Evolutionary conservation across 1,140 invertebrate genomes (phyloP).

Genomic region (Phymastichus coffea): DNA sequence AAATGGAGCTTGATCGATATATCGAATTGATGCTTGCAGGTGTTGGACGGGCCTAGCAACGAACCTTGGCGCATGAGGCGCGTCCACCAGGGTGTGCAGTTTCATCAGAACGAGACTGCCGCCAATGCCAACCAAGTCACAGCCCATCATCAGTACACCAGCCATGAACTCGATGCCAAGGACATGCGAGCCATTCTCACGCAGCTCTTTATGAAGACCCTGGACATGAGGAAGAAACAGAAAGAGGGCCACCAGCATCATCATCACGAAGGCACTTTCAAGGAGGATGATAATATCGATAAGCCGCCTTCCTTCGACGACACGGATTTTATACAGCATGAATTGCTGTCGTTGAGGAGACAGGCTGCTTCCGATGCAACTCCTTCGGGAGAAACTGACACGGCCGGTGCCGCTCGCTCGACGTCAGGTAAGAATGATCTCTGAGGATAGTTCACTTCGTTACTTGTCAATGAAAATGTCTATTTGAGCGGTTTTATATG

Average conservation of each 20-base stretch:
- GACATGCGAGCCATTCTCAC: slow-evolving; percentile 49
- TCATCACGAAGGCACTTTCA: slow-evolving; percentile 44
- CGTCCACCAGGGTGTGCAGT: slow-evolving; percentile 48
- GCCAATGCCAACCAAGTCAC: slow-evolving; percentile 21
- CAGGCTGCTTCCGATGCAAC: no score
- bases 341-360: slow-evolving; percentile 20
- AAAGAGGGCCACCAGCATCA: slow-evolving; percentile 38
- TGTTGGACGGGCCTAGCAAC: slow-evolving; percentile 44
- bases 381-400: no score
- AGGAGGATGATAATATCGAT: slow-evolving; percentile 42
- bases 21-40: slow-evolving; percentile 34
- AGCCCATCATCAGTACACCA: slow-evolving; percentile 33
- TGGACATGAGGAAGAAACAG: slow-evolving; percentile 42
- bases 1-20: no score
- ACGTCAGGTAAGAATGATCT: no score
- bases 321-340: slow-evolving; percentile 7
- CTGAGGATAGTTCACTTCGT: no score
- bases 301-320: slow-evolving; percentile 35
- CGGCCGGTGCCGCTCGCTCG: no score
- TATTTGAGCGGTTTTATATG: no score
- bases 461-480: no score
- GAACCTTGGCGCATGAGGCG: slow-evolving; percentile 54
- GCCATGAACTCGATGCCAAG: slow-evolving; percentile 52
- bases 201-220: slow-evolving; percentile 38
- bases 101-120: slow-evolving; percentile 40